phyloP scores from a whole-genome alignment of 1,140 invertebrate genomes.

The Lepidurus apus region DNA sequence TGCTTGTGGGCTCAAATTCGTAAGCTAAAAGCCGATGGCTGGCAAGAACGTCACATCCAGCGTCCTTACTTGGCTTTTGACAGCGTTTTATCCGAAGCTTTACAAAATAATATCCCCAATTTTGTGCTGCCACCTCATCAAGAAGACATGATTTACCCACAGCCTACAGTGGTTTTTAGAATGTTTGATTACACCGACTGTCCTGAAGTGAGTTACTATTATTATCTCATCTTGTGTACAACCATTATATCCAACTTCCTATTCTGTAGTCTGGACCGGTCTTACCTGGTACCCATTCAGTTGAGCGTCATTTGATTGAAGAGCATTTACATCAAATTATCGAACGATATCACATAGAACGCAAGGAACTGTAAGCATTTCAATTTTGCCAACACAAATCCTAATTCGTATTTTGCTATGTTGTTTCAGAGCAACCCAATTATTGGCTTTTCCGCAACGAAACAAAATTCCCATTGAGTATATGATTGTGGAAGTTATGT shows the following conservation, averaged over 20 bases:
- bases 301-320: slow-evolving; percentile 96
- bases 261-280: slow-evolving; percentile 47
- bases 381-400: not conserved
- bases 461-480: slow-evolving; percentile 94
- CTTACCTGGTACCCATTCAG: slow-evolving; percentile 90
- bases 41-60: slow-evolving; percentile 94
- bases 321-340: slow-evolving; percentile 93
- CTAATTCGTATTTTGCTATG: slow-evolving; percentile 8
- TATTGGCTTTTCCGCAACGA: slow-evolving; percentile 89
- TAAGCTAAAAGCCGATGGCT: slow-evolving; percentile 88
- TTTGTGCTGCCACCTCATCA: slow-evolving; percentile 87
- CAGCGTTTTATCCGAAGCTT: slow-evolving; percentile 84
- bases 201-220: slow-evolving; percentile 61
- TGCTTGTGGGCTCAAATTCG: slow-evolving; percentile 94
- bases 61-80: slow-evolving; percentile 95
- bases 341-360: slow-evolving; percentile 77
- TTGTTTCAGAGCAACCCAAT: slow-evolving; percentile 63
- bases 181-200: slow-evolving; percentile 99
- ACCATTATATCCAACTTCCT: slow-evolving; percentile 23
- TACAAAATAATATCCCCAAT: slow-evolving; percentile 88
- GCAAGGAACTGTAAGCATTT: slow-evolving; percentile 78
- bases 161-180: slow-evolving; percentile 80
- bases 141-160: slow-evolving; percentile 78
- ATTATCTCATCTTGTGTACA: slow-evolving; percentile 29
- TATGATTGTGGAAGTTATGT: slow-evolving; percentile 95